Base-by-base conservation (phyloP, 1,140 invertebrate genomes). In the Orius insidiosus region DNA sequence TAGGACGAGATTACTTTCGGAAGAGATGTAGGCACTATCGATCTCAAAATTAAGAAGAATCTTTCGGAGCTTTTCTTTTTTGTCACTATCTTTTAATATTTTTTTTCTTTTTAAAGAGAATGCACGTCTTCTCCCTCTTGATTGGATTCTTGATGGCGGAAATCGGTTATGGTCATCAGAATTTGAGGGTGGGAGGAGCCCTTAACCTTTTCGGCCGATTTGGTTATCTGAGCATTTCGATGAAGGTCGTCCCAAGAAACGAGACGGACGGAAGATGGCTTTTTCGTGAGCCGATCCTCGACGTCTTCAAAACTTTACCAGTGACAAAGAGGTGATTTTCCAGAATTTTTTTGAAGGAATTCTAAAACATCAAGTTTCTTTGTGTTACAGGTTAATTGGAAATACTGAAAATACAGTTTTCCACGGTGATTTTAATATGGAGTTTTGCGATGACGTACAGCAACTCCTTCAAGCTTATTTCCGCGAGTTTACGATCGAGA, bases 371-470 rank as follows among this genome's bases (percentile, higher is more conserved):
- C n/a, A n/a, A n/a, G n/a, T n/a, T n/a, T n/a, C n/a, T n/a, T n/a
- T n/a, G n/a, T n/a, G n/a, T 24, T 24, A 24, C 24, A 24, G 24
- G 7, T 24, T 24, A 7, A 24, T 24, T 24, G 24, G 31, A 14
- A 37, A 46, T 31, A 5, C 10, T 14, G 46, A 38, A 8, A 51
- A 47, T 10, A 48, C 59, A 1, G 64, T 80, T 5, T 84, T 85
- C 61, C 74, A 84, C 45, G 83, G 83, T 5, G 82, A 86, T 58
- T 87, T 86, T 59, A 82, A 87, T 59, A 85, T 88, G 81, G 83
- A 87, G 58, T 85, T 87, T 60, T 86, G 83, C 62, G 84, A 88
- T 63, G 85, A 85, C 63, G 60, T 83, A 41, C 69, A 75, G 50
- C 83, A 86, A 53, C 60, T 87, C 19, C 63, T 85, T 11, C 76